A percentile compares a stretch with the other conserved stretches of the same genome.
These are phyloP conservation scores for Mesitornis unicolor DNA, from an alignment of 2,113 vertebrate genomes.

Conservation along the genomic window DNA sequence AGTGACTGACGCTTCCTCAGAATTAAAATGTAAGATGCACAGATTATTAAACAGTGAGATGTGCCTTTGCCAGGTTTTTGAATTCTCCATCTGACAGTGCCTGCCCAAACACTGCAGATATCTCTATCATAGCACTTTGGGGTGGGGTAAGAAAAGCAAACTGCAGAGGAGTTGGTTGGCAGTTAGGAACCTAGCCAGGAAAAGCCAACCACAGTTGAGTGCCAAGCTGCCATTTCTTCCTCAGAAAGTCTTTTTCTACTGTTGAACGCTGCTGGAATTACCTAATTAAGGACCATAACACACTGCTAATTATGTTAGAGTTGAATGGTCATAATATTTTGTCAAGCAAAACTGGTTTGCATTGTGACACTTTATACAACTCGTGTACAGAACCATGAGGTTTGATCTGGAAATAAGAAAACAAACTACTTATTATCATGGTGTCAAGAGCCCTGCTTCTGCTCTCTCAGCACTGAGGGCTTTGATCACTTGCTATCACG, in stretches of 20 bases:
- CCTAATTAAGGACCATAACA: background rate
- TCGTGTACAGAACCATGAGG: background rate
- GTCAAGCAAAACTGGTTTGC: background rate
- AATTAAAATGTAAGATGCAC: background rate
- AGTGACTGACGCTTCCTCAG: background rate
- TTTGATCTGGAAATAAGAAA: background rate
- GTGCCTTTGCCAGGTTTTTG: background rate
- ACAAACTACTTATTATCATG: background rate
- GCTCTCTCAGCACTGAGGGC: background rate
- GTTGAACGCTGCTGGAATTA: background rate
- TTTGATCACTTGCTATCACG: constrained; percentile 8
- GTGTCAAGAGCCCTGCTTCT: background rate
- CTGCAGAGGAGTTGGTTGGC: background rate
- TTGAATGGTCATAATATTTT: background rate
- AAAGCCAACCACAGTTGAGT: background rate
- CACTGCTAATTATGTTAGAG: background rate
- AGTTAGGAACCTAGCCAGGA: background rate
- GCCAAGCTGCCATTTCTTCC: constrained; percentile 12
- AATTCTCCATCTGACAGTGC: background rate
- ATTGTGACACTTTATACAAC: background rate
- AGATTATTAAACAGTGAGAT: background rate
- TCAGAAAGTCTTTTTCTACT: background rate
- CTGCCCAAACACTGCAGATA: background rate
- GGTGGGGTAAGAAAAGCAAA: background rate
- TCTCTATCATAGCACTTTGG: background rate